These are phyloP conservation scores for Coilia nasus DNA, from an alignment of 2,797 vertebrate genomes.

Conservation along the genomic window DNA sequence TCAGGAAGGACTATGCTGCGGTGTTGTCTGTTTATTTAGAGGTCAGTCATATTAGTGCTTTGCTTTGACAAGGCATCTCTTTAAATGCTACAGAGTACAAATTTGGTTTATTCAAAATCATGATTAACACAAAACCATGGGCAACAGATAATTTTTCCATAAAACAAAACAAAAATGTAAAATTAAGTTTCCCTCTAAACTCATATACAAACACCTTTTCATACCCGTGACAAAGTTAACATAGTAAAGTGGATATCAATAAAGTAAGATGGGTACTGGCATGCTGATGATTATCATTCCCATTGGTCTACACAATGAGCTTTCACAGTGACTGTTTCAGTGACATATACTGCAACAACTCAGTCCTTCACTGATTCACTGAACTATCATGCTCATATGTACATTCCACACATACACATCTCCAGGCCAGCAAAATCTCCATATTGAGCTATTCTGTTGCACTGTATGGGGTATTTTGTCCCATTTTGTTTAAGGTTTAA, in stretches of 20 bases:
- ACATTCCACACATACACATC: not conserved
- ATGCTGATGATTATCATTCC: not conserved
- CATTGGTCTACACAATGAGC: not conserved
- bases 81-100: not conserved
- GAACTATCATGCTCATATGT: not conserved
- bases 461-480: not conserved
- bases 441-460: not conserved
- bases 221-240: not conserved
- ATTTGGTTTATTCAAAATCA: not conserved
- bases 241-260: not conserved
- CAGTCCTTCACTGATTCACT: not conserved
- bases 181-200: not conserved
- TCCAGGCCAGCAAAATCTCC: not conserved
- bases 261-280: not conserved
- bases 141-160: not conserved
- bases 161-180: not conserved
- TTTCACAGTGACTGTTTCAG: conserved; percentile 5
- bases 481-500: not conserved
- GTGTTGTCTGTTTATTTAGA: not conserved
- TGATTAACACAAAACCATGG: not conserved
- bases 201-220: not conserved
- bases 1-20: not conserved
- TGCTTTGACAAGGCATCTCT: not conserved
- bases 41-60: not conserved
- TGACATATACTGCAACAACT: not conserved